phyloP scores from a whole-genome alignment of 2,797 vertebrate species.

The Euphonia xanthogaster region DNA sequence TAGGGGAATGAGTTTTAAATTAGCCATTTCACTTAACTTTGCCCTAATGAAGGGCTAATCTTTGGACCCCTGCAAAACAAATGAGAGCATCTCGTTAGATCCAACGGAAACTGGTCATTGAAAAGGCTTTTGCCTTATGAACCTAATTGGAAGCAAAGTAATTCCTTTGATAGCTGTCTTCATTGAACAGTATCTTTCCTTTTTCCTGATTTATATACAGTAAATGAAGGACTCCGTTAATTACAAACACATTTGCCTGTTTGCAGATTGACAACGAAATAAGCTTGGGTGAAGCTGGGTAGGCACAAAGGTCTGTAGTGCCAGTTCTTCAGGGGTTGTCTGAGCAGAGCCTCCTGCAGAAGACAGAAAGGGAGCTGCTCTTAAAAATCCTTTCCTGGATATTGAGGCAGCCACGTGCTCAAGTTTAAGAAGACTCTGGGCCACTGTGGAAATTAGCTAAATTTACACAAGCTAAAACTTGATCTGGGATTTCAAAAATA shows the following conservation, averaged over 20 bases:
- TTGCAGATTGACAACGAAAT: neutral
- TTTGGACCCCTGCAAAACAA: slow-evolving; percentile 50
- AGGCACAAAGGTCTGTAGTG: neutral
- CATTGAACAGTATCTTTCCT: slow-evolving; percentile 40
- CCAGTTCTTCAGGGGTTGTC: neutral
- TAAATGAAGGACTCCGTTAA: slow-evolving; percentile 4
- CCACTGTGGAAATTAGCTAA: neutral
- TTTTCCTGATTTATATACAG: slow-evolving; percentile 43
- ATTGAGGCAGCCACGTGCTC: accelerated
- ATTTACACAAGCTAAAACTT: neutral
- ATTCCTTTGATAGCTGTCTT: slow-evolving; percentile 56
- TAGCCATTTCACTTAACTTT: slow-evolving; percentile 45
- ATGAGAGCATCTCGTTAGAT: slow-evolving; percentile 44
- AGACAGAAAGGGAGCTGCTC: neutral
- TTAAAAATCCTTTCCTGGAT: neutral
- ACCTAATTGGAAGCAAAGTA: slow-evolving; percentile 45
- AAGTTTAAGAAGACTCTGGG: neutral
- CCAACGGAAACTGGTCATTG: slow-evolving; percentile 16
- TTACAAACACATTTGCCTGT: slow-evolving; percentile 21
- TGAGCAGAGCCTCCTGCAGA: neutral
- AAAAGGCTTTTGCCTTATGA: slow-evolving; percentile 32
- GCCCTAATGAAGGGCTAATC: slow-evolving; percentile 49
- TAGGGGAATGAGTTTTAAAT: slow-evolving; percentile 54
- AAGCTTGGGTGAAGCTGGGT: neutral
- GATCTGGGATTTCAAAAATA: neutral